Percentiles rank a stretch among this genome's conserved stretches.
Conservation (phyloP, 2,113 vertebrate genomes). For the Ascaphus truei region DNA sequence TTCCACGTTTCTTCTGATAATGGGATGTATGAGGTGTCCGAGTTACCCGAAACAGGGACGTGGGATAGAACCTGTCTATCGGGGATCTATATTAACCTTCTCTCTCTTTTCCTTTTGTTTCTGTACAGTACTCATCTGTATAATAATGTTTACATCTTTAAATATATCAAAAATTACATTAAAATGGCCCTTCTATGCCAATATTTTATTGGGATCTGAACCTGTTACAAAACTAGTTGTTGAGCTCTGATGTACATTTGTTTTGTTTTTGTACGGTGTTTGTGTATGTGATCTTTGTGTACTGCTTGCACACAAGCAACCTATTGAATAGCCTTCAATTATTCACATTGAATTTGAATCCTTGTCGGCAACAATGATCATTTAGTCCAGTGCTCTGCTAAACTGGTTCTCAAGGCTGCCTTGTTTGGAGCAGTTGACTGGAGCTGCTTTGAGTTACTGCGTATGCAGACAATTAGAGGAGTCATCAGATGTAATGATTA, state of each 20-base stretch:
- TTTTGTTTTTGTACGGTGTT: background rate
- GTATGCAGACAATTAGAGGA: background rate
- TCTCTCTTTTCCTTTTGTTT: too few relatives aligned
- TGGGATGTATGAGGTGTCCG: too few relatives aligned
- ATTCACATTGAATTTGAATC: constrained; percentile 23
- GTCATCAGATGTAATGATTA: background rate
- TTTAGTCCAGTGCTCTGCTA: background rate
- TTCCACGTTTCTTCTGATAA: too few relatives aligned
- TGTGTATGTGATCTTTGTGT: background rate
- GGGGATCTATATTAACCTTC: too few relatives aligned
- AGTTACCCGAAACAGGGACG: too few relatives aligned
- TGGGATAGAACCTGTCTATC: too few relatives aligned
- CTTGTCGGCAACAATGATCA: background rate
- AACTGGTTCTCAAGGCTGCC: constrained; percentile 7
- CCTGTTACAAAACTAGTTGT: too few relatives aligned
- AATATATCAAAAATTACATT: too few relatives aligned
- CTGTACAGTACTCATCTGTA: too few relatives aligned
- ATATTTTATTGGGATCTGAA: too few relatives aligned
- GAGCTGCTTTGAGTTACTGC: constrained; percentile 3
- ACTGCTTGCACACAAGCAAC: background rate
- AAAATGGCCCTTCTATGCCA: too few relatives aligned
- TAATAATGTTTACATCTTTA: too few relatives aligned
- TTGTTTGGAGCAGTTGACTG: background rate
- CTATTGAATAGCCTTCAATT: constrained; percentile 21
- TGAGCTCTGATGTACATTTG: background rate